Conservation (phyloP, 2,888 invertebrate species). For the Agrotis ipsilon region DNA sequence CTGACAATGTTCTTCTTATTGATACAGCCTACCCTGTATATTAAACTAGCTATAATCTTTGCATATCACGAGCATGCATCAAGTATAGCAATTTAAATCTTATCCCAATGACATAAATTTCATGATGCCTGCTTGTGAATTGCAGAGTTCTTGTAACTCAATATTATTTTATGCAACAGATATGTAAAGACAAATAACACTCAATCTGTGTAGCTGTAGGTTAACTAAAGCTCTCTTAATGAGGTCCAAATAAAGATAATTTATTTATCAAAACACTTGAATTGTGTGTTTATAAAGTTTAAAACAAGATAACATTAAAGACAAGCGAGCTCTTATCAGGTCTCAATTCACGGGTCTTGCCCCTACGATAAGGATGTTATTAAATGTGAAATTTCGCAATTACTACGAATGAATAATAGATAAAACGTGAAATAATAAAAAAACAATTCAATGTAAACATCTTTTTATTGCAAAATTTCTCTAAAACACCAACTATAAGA, state of each 20-base stretch:
- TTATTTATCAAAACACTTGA: conserved; percentile 23
- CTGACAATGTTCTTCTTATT: conserved; percentile 83
- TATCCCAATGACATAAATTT: background rate
- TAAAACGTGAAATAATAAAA: conserved; percentile 56
- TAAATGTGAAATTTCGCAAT: conserved; percentile 53
- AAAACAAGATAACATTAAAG: conserved; percentile 43
- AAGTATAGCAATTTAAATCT: background rate
- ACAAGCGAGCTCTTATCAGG: conserved; percentile 54
- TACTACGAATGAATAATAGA: conserved; percentile 36
- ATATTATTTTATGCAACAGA: conserved; percentile 19
- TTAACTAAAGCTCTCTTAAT: conserved; percentile 35
- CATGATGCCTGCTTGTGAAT: background rate
- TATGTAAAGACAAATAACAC: conserved; percentile 23
- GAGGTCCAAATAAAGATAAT: conserved; percentile 24
- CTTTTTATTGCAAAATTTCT: conserved; percentile 69
- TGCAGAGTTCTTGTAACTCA: background rate
- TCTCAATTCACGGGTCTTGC: conserved; percentile 61
- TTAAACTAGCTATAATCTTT: conserved; percentile 4
- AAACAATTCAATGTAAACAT: conserved; percentile 65
- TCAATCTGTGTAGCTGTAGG: conserved; percentile 16
- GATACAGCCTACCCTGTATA: conserved; percentile 84
- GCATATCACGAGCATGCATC: background rate
- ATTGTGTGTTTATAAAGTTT: conserved; percentile 24
- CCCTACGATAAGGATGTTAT: conserved; percentile 62
- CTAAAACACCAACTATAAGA: conserved; percentile 60